Evolutionary conservation across 2,113 vertebrate species (phyloP), one percentile per base, ranked within the genome.

Genomic region (Piprites chloris): DNA sequence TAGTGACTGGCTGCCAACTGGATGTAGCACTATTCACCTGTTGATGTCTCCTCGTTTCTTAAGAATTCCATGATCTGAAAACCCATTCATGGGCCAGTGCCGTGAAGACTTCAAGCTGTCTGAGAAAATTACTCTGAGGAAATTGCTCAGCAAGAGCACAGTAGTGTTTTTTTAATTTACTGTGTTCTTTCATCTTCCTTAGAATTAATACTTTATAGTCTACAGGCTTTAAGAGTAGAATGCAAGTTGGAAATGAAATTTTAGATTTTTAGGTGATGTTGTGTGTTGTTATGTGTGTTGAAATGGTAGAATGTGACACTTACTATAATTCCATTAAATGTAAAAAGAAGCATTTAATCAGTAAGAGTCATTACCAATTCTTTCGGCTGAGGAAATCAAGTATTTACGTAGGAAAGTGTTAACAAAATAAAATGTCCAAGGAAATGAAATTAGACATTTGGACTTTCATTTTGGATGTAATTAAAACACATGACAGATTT

Each of bases 81-180:
- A 8, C 11, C 37, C 2, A 0, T 76, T 41, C 0, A 0, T 55
- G 30, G 28, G 11, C 41, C n/a, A 55, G 8, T 69, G n/a, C n/a
- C 19, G 23, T 75, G 37, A 58, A 59, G 23, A 79, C 9, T n/a
- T 84, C 42, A 56, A 63, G 15, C 12, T 67, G 7, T 78, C 28
- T 65, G 19, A 78, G 42, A 30, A 16, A 79, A 50, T 49, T 75
- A 27, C 35, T 75, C 17, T 63, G 22, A 73, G 35, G 26, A 16
- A 75, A 46, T 39, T 80, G 28, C 41, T 75, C 13, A 55, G 33
- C 23, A 47, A 32, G 75, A 88, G 27, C 52, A 79, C 32, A 66
- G 33, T 46, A 56, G 12, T 44, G 28, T 28, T 8, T 55, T 76
- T 52, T 87, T 73, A 59, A 61, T 47, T 42, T 81, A n/a, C 39